Base-by-base conservation (phyloP, 37 sponge, comb jelly and placozoan genomes). In the Cladorhizidae sp. region DNA sequence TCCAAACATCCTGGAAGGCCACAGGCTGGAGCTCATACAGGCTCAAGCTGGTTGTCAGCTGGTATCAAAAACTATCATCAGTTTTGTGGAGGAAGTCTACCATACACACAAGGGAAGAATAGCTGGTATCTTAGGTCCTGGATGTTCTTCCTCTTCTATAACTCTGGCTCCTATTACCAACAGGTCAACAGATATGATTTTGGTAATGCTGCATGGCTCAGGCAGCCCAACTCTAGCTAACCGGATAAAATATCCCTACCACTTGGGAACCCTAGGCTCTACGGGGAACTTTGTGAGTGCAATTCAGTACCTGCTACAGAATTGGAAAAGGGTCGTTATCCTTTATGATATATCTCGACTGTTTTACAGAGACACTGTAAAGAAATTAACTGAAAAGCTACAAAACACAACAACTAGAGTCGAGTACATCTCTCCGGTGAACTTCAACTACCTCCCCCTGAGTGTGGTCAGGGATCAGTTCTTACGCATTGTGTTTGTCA, bases 61-160 rank as follows among this genome's bases (percentile, higher is more conserved):
- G 14, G 59, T 29, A 9, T 0, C 23, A 35, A 56, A 9, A 9
- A 45, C 72, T 0, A 50, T 37, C 7, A 2, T 22, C 61, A 80
- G 62, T 38, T 62, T 76, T 61, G 42, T 61, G 2, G 28, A 43
- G 8, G 69, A 33, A 68, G 69, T 11, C 17, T 35, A 5, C 12
- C 1, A 15, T 20, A 35, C n/a, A 0, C 1, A 54, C 3, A 28
- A 8, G 11, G 61, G 63, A 31, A 36, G 3, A 21, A 2, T 76
- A 1, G 63, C 39, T 12, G 81, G 81, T 17, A 57, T 70, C 28
- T 51, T 80, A 40, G 81, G 81, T 37, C 81, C 81, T 20, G 71
- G 72, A 17, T 80, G 81, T 33, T 80, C 81, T 3, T 23, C 39
- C 5, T 70, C 81, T 0, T 29, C 72, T 11, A 33, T 71, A 55